Percentiles rank a stretch among this genome's conserved stretches.
Conservation (phyloP, 2,797 vertebrate species). For the Ciconia nigra region DNA sequence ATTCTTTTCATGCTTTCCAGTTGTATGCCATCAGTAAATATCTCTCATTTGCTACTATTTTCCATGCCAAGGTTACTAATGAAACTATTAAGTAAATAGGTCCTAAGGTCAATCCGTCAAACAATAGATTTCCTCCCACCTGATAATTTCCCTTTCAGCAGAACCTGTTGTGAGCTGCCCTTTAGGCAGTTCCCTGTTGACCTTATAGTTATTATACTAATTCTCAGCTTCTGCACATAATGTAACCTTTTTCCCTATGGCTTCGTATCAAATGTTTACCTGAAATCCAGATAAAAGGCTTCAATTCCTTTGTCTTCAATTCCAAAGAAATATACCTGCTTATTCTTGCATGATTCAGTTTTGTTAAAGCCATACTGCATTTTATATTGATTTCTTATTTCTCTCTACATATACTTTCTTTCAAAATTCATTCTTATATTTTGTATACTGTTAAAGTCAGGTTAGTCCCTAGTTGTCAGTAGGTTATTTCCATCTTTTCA, state of each 20-base stretch:
- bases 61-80: neutral
- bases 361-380: neutral
- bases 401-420: neutral
- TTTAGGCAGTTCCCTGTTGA: neutral
- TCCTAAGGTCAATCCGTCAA: neutral
- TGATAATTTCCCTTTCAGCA: slow-evolving; percentile 26
- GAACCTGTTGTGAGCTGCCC: neutral
- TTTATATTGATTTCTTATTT: neutral
- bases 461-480: neutral
- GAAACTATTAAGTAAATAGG: neutral
- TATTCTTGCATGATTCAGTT: neutral
- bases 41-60: slow-evolving; percentile 15
- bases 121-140: slow-evolving; percentile 25
- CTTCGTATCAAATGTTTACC: neutral
- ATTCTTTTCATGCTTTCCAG: neutral
- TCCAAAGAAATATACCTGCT: neutral
- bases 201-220: neutral
- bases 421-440: neutral
- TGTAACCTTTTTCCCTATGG: neutral
- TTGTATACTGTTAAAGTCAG: neutral
- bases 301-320: neutral
- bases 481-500: neutral
- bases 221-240: neutral
- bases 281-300: neutral
- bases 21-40: slow-evolving; percentile 13